A percentile compares a stretch with the other conserved stretches of the same genome.
phyloP scores from a whole-genome alignment of 1,140 invertebrate species.

The Camponotus vicinus region DNA sequence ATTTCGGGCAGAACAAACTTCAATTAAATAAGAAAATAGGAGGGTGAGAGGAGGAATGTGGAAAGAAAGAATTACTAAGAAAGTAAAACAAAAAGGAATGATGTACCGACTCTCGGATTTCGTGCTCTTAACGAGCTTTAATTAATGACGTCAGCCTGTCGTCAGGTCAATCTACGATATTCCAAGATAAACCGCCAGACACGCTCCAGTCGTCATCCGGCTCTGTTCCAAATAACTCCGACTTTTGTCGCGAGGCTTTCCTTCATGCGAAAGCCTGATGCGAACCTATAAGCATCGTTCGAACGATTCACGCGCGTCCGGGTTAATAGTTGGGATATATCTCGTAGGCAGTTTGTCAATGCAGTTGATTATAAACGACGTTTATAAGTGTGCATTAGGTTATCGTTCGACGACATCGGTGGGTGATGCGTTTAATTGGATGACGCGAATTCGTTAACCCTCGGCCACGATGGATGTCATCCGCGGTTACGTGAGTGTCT shows the following conservation, averaged over 20 bases:
- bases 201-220: constrained; percentile 65
- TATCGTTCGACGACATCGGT: constrained; percentile 55
- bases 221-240: constrained; percentile 54
- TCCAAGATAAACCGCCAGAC: constrained; percentile 80
- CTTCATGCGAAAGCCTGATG: background rate
- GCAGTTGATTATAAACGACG: background rate
- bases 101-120: constrained; percentile 63
- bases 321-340: background rate
- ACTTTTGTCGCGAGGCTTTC: constrained; percentile 3
- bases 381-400: background rate
- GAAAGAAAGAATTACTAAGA: background rate
- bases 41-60: background rate
- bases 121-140: constrained; percentile 81
- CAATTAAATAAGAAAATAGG: no score
- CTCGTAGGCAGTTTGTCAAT: background rate
- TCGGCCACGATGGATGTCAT: constrained; percentile 80
- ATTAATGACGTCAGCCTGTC: constrained; percentile 86
- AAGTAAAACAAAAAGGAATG: background rate
- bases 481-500: constrained; percentile 82
- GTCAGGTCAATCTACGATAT: constrained; percentile 84
- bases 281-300: background rate
- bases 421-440: constrained; percentile 51
- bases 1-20: background rate
- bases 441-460: constrained; percentile 47
- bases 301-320: background rate